Base-by-base conservation (phyloP, 2,113 vertebrate genomes). In the Microcebus lehilahytsara region DNA sequence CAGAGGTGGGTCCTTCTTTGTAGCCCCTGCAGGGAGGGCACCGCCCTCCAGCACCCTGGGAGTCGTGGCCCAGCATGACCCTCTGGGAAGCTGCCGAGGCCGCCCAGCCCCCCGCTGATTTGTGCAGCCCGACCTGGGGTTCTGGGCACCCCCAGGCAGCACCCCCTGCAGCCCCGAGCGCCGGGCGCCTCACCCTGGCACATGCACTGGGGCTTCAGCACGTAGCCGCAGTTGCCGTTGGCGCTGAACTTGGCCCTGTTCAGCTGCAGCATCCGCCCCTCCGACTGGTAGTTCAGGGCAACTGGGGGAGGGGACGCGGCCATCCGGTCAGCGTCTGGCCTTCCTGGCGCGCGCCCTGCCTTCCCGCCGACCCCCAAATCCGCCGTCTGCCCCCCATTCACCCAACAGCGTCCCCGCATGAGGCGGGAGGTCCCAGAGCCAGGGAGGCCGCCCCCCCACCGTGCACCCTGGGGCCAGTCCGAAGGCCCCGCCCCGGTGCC, bases 251-350 rank as follows among this genome's bases (percentile, higher is more conserved):
- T 99, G 98, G 99, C 99, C 89, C 99, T 95, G 98, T 99, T 99
- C 95, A 99, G 98, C 96, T 99, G 99, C 40, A 99, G 99, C 96
- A 99, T 99, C 5, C 99, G 99, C 27, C 99, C 99, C 96, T 99
- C 99, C 0, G 99, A 99, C 98, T 99, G 99, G 98, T 99, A 99
- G 98, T 99, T 99, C 60, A 99, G 98, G 30, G 99, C 99, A 40
- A 99, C 99, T 99, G 96, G 8, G 12, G 4, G 83, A 46, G 46
- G 42, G 64, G 17, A 23, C 1, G 10, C 11, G 13, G 25, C 0
- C 8, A 4, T 9, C 27, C 0, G 23, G 81, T 97, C 91, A 75
- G 89, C 0, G 0, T 49, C 14, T 0, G 1, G 11, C n/a, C 22
- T 2, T 11, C 22, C 46, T 53, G 5, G 22, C 2, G 12, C 20